phyloP scores from a whole-genome alignment of 2,113 vertebrate genomes.

The Callorhinus ursinus region DNA sequence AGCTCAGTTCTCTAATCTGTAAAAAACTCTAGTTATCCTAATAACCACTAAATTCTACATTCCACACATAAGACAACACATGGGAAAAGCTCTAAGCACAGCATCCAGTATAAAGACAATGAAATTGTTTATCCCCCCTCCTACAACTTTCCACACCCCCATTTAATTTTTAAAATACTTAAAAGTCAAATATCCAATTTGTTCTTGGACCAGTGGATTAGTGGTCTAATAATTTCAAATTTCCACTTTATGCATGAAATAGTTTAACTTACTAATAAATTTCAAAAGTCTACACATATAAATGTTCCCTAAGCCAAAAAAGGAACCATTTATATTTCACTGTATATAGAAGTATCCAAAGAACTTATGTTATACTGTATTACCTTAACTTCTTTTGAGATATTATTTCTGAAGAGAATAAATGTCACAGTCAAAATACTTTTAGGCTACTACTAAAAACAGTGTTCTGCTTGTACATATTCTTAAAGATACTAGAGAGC shows the following conservation, averaged over 20 bases:
- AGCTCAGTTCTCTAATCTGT: background rate
- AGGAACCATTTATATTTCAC: background rate
- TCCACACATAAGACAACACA: background rate
- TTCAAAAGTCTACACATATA: background rate
- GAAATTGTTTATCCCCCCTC: background rate
- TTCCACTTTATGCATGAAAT: background rate
- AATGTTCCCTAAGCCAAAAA: background rate
- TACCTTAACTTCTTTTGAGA: background rate
- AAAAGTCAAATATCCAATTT: slow-evolving; percentile 12
- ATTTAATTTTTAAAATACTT: slow-evolving; percentile 41
- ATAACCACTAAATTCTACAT: background rate
- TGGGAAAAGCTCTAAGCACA: background rate
- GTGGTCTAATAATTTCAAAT: slow-evolving; percentile 21
- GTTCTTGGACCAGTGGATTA: background rate
- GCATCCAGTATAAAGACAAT: background rate
- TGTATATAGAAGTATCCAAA: background rate
- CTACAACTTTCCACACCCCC: background rate
- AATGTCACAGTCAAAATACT: slow-evolving; percentile 4
- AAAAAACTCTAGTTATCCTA: slow-evolving; percentile 3
- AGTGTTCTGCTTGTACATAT: background rate
- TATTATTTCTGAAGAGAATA: background rate
- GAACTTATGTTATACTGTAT: background rate
- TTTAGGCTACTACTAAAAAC: background rate
- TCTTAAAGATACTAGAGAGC: background rate
- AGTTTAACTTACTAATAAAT: slow-evolving; percentile 16